Evolutionary conservation across 2,888 invertebrate species (phyloP).

Genomic region (Eugnorisma glareosa): DNA sequence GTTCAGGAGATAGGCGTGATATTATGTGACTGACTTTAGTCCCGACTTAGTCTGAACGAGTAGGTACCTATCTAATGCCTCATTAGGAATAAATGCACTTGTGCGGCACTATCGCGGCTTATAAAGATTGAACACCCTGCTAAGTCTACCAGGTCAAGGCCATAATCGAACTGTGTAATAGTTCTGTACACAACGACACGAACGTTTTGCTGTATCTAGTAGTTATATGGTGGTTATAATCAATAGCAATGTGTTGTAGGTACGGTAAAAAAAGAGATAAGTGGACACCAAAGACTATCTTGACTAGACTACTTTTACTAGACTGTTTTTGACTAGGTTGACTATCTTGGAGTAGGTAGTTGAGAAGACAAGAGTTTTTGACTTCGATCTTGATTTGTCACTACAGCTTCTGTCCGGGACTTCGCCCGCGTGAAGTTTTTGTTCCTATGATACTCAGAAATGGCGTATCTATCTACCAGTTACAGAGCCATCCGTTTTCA

Average conservation of each 20-base stretch:
- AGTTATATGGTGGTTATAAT: conserved; percentile 8
- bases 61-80: conserved; percentile 12
- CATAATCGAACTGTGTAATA: conserved; percentile 45
- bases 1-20: background rate
- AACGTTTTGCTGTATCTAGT: conserved; percentile 20
- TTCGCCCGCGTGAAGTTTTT: background rate
- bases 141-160: conserved; percentile 56
- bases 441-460: background rate
- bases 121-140: conserved; percentile 35
- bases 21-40: background rate
- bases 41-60: conserved; percentile 1
- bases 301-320: no score
- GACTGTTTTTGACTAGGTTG: no score
- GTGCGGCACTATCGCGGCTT: conserved; percentile 5
- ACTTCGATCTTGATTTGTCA: background rate
- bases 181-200: conserved; percentile 30
- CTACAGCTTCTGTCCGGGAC: background rate
- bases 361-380: background rate
- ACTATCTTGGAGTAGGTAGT: background rate
- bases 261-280: background rate
- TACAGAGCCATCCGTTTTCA: background rate
- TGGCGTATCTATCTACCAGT: background rate
- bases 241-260: background rate
- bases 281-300: no score
- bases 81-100: conserved; percentile 34